phyloP scores from a whole-genome alignment of 1,140 invertebrate genomes.

The Drosophila fuyamai region DNA sequence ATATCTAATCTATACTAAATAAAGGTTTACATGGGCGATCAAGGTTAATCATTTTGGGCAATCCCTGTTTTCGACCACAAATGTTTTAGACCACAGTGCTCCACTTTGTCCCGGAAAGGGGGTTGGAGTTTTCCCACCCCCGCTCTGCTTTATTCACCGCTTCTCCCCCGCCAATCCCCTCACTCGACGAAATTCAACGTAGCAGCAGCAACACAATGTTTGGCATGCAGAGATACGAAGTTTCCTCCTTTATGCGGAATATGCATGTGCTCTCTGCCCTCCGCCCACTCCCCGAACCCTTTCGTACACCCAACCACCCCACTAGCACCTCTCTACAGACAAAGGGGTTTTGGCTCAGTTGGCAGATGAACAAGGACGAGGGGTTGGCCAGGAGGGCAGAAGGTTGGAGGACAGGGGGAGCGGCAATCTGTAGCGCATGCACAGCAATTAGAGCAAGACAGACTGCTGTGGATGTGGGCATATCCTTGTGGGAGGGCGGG shows the following conservation, averaged over 20 bases:
- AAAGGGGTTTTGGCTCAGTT: slow-evolving; percentile 50
- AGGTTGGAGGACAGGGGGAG: background rate
- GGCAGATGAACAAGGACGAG: slow-evolving; percentile 15
- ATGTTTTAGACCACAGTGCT: slow-evolving; percentile 21
- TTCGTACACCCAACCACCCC: background rate
- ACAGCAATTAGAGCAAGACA: slow-evolving; percentile 74
- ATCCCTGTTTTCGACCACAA: background rate
- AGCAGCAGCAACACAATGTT: slow-evolving; percentile 51
- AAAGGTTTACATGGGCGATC: background rate
- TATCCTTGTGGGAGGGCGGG: slow-evolving; percentile 19
- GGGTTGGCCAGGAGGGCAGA: background rate
- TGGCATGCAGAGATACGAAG: slow-evolving; percentile 73
- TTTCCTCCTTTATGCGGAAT: slow-evolving; percentile 36
- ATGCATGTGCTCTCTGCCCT: slow-evolving; percentile 20
- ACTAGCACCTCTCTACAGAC: slow-evolving; percentile 19
- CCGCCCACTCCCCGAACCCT: background rate
- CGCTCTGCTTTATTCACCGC: too few relatives aligned
- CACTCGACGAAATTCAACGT: background rate
- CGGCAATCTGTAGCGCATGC: slow-evolving; percentile 45
- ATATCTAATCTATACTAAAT: background rate
- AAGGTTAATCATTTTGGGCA: background rate
- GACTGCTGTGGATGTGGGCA: slow-evolving; percentile 28
- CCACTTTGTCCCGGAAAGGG: slow-evolving; percentile 30
- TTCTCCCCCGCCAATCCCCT: background rate
- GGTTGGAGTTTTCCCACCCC: slow-evolving; percentile 32